Evolutionary conservation across 2,113 vertebrate species (phyloP), one percentile per base, ranked within the genome.

Genomic region (Spilogale gracilis): DNA sequence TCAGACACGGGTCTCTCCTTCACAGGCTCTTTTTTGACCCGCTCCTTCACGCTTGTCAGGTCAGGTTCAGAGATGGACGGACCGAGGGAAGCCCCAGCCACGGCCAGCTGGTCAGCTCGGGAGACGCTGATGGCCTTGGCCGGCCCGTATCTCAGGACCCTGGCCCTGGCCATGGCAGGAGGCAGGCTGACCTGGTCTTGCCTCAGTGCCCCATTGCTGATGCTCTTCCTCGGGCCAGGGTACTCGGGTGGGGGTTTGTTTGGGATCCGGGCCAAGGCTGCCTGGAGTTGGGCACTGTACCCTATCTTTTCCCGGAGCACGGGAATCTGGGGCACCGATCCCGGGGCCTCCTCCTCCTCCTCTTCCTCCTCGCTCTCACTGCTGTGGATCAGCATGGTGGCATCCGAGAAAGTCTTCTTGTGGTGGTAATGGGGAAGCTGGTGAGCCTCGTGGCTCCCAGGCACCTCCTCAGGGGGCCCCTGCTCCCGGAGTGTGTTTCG

Each of bases 201-300:
- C 91, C 99, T 98, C 86, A 99, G 98, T 0, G 99, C 98, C 81
- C 99, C 98, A 0, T 99, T 99, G 98, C 99, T 99, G 83, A 99
- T 97, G 0, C 99, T 99, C 89, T 99, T 99, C 17, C 99, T 99
- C 9, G 99, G 99, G 8, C 99, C 99, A 0, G 99, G 99, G 96
- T 99, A 99, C 97, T 99, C 99, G 0, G 99, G 99, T 0, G 99
- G 99, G 54, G 99, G 99, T 97, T 99, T 99, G 98, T 99, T 99
- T 91, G 99, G 99, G 92, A 99, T 99, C 63, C 99, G 99, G 86
- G 99, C 99, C 96, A 99, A 98, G 63, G 99, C 99, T 0, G 99
- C 99, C 95, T 99, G 99, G 69, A 99, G 98, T 98, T 99, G 99
- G 89, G 99, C 99, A 0, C 99, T 99, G 84, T 99, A 99, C 97